Evolutionary conservation across 2,113 vertebrate genomes (phyloP).

Genomic region (Sminthopsis crassicaudata): DNA sequence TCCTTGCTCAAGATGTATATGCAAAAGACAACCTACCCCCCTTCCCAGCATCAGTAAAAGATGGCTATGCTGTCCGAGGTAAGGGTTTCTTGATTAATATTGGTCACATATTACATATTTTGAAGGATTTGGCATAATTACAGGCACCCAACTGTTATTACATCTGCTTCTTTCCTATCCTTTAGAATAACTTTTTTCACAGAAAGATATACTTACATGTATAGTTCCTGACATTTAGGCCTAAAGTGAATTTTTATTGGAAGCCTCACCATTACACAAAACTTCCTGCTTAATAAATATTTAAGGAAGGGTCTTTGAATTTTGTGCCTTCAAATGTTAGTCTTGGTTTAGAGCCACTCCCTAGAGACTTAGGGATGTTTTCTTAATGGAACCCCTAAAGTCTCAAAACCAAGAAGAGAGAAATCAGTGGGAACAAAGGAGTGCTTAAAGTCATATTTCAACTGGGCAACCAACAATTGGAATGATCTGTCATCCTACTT

Average conservation of each 20-base stretch:
- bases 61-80: conserved; percentile 99
- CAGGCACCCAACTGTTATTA: conserved; percentile 24
- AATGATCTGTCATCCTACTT: conserved; percentile 27
- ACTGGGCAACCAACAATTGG: neutral
- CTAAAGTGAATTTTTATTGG: conserved; percentile 33
- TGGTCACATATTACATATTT: neutral
- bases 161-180: conserved; percentile 5
- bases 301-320: conserved; percentile 10
- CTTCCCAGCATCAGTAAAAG: conserved; percentile 99
- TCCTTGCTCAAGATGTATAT: conserved; percentile 99
- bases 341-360: conserved; percentile 44
- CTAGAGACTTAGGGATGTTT: neutral
- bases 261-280: conserved; percentile 28
- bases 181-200: conserved; percentile 48
- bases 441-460: neutral
- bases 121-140: conserved; percentile 43
- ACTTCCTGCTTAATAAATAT: conserved; percentile 11
- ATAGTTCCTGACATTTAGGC: neutral
- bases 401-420: conserved; percentile 4
- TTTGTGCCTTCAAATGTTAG: neutral
- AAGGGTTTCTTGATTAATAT: conserved; percentile 63
- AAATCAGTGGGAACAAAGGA: neutral
- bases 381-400: conserved; percentile 37
- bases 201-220: conserved; percentile 19
- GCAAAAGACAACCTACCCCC: conserved; percentile 99